These are phyloP conservation scores for Nephotettix cincticeps DNA, from an alignment of 1,140 invertebrate species.

Conservation along the genomic window DNA sequence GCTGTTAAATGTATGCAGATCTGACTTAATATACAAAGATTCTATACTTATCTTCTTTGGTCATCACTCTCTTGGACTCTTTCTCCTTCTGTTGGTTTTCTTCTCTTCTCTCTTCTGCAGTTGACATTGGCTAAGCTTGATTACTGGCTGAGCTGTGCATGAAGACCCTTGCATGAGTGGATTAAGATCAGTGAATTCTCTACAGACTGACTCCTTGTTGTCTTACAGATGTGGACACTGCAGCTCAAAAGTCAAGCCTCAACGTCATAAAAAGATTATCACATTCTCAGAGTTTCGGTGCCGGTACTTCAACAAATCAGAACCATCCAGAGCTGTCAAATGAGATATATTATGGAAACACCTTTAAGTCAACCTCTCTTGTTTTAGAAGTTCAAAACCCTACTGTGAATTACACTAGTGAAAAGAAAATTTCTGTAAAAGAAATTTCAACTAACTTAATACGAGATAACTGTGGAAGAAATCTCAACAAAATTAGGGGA, in stretches of 20 bases:
- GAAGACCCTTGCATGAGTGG: neutral
- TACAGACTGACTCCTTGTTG: neutral
- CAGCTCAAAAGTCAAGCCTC: neutral
- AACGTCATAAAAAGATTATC: neutral
- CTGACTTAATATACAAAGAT: too few relatives aligned
- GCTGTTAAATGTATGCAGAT: too few relatives aligned
- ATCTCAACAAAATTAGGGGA: neutral
- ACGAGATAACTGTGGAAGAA: neutral
- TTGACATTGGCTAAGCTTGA: neutral
- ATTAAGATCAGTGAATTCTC: too few relatives aligned
- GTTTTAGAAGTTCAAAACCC: slow-evolving; percentile 19
- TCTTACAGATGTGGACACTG: slow-evolving; percentile 1
- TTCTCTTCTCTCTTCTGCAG: neutral
- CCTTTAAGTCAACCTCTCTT: slow-evolving; percentile 15
- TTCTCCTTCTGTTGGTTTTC: neutral
- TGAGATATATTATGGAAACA: neutral
- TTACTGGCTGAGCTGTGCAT: neutral
- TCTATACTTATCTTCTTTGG: neutral
- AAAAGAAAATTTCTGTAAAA: slow-evolving; percentile 1
- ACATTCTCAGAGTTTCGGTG: slow-evolving; percentile 14
- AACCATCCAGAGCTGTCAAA: neutral
- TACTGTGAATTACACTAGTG: neutral
- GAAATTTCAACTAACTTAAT: slow-evolving; percentile 1
- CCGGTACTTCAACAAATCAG: neutral
- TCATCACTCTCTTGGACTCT: neutral